Conservation (phyloP, 2,113 vertebrate species). For the Nerophis lumbriciformis region DNA sequence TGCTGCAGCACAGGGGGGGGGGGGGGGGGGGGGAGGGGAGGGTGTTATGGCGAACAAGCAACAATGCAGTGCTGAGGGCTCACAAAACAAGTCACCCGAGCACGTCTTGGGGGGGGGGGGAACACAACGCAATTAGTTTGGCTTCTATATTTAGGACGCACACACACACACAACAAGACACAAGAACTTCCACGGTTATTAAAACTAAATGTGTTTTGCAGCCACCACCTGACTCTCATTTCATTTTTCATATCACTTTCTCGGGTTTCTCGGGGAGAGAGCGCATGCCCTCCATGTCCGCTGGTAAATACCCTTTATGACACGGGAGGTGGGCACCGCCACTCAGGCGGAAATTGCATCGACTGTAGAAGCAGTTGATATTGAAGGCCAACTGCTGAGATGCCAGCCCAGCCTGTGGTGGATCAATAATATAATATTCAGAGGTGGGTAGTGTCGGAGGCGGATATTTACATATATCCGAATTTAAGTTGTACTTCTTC, state of each 20-base stretch:
- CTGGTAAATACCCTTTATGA: neutral
- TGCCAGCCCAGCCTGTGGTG: too few relatives aligned
- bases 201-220: neutral
- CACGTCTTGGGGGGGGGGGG: neutral
- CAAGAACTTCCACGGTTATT: neutral
- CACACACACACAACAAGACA: neutral
- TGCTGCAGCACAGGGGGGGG: conserved; percentile 44
- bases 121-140: neutral
- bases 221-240: neutral
- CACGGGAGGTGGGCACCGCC: neutral
- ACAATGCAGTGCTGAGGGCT: conserved; percentile 10
- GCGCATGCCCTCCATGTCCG: neutral
- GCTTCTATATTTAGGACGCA: neutral
- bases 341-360: too few relatives aligned
- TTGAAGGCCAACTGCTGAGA: too few relatives aligned
- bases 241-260: too few relatives aligned
- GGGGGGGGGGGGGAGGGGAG: conserved; percentile 4
- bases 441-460: too few relatives aligned
- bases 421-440: too few relatives aligned
- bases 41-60: conserved; percentile 39
- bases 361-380: too few relatives aligned
- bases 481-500: too few relatives aligned
- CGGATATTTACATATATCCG: too few relatives aligned
- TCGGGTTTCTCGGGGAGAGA: neutral
- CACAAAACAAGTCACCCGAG: neutral